Evolutionary conservation across 2,888 invertebrate species (phyloP).

Genomic region (Ophion ellenae): DNA sequence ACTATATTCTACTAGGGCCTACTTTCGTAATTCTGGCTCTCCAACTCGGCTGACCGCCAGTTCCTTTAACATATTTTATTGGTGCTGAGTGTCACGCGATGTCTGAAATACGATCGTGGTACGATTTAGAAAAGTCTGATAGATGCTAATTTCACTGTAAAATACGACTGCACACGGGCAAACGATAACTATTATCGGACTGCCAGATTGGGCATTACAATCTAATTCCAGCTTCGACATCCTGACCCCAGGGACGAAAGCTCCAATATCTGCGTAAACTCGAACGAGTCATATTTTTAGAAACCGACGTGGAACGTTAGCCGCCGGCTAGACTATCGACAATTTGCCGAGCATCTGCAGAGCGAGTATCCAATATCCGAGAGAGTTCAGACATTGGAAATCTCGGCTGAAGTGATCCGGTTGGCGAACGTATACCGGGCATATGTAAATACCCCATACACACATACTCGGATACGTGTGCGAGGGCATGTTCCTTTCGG

Average conservation of each 20-base stretch:
- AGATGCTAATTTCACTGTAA: not conserved
- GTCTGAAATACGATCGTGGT: not conserved
- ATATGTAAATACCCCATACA: not conserved
- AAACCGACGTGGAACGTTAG: not conserved
- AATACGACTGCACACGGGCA: not conserved
- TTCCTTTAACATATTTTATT: too few species aligned
- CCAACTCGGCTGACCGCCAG: too few species aligned
- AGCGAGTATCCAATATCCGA: constrained; percentile 50
- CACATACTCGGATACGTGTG: not conserved
- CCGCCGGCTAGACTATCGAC: constrained; percentile 4
- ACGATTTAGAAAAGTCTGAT: not conserved
- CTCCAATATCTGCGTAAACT: not conserved
- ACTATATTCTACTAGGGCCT: too few species aligned
- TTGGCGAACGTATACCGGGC: constrained; percentile 33
- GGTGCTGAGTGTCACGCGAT: not conserved
- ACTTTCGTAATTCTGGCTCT: too few species aligned
- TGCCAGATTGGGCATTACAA: not conserved
- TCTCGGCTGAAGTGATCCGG: constrained; percentile 22
- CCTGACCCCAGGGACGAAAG: not conserved
- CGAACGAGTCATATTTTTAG: constrained; percentile 2
- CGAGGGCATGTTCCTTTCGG: constrained; percentile 9
- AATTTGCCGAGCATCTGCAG: constrained; percentile 42
- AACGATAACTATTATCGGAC: not conserved
- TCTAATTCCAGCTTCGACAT: not conserved
- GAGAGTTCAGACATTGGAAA: constrained; percentile 40